Conservation (phyloP, 1,140 invertebrate genomes). For the Apis florea region DNA sequence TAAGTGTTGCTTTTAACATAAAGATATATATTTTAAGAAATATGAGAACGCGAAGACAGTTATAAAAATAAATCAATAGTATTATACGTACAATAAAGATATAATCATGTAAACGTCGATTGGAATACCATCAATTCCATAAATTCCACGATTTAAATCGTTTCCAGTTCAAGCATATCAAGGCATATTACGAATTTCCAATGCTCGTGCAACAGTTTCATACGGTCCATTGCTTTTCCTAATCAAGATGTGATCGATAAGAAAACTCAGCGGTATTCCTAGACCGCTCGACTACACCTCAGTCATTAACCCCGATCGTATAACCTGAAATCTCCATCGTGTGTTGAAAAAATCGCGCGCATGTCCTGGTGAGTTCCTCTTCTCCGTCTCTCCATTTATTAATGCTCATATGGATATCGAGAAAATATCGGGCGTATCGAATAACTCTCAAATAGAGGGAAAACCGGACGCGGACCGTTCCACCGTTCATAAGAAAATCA, state of each 20-base stretch:
- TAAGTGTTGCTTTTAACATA: too few species aligned
- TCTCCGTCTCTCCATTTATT: neutral
- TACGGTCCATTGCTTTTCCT: neutral
- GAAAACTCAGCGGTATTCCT: neutral
- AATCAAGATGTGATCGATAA: slow-evolving; percentile 23
- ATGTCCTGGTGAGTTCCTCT: neutral
- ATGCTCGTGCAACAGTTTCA: neutral
- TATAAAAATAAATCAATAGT: neutral
- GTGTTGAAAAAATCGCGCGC: slow-evolving; percentile 10
- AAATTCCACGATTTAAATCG: neutral
- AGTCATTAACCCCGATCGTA: slow-evolving; percentile 32
- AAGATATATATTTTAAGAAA: too few species aligned
- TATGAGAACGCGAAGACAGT: too few species aligned
- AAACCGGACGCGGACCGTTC: slow-evolving; percentile 38
- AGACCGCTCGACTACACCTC: slow-evolving; percentile 27
- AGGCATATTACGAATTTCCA: neutral
- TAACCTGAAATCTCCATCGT: slow-evolving; percentile 24
- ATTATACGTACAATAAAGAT: neutral
- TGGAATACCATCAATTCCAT: neutral
- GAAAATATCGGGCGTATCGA: neutral
- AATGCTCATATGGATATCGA: neutral
- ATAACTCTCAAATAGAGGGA: neutral
- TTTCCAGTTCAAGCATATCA: neutral
- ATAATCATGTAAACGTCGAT: neutral
- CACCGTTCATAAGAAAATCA: slow-evolving; percentile 44